phyloP scores from a whole-genome alignment of 35 echinoderm and acorn worm genomes.

The Anneissia japonica region DNA sequence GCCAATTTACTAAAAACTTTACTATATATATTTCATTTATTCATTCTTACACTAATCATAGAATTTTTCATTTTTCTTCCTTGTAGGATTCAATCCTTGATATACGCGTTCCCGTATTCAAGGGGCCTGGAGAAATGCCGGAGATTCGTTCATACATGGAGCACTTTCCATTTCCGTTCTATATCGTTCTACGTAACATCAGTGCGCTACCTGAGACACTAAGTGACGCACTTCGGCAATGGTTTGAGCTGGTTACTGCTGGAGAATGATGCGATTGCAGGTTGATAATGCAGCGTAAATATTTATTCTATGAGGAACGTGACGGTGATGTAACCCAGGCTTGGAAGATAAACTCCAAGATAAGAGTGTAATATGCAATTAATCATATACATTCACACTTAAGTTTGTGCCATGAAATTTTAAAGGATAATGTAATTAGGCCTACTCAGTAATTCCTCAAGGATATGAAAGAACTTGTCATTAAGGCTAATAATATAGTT shows the following conservation, averaged over 20 bases:
- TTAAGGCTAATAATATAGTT: too few species aligned
- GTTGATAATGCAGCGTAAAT: too few species aligned
- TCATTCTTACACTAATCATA: background rate
- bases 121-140: constrained; percentile 51
- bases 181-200: constrained; percentile 87
- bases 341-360: too few species aligned
- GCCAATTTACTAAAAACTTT: background rate
- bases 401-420: too few species aligned
- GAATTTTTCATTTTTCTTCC: background rate
- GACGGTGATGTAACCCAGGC: too few species aligned
- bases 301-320: too few species aligned
- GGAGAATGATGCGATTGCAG: constrained; percentile 19
- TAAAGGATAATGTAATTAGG: too few species aligned
- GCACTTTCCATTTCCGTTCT: constrained; percentile 98
- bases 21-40: background rate
- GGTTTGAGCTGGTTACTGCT: constrained; percentile 96
- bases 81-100: constrained; percentile 85
- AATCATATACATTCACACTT: too few species aligned
- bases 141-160: constrained; percentile 92
- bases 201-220: constrained; percentile 77
- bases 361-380: too few species aligned
- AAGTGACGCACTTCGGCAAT: constrained; percentile 93
- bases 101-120: constrained; percentile 89
- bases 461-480: too few species aligned
- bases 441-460: too few species aligned